Base-by-base conservation (phyloP, 2,888 invertebrate species). In the Caenorhabditis drosophilae region DNA sequence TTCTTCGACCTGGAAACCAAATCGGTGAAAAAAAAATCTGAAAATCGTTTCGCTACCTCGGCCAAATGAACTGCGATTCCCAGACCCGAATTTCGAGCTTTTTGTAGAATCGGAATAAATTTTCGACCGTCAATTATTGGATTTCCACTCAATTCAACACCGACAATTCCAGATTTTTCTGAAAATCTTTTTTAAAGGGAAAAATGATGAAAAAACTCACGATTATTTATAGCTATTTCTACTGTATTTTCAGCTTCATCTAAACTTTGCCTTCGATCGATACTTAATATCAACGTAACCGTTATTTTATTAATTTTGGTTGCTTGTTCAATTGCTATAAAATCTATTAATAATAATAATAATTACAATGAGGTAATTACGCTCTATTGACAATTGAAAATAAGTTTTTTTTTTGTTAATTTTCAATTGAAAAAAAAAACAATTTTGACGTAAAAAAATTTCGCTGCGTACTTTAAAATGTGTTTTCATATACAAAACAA, bases 111-210 rank as follows among this genome's bases (percentile, higher is more conserved):
- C 1, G 54, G 55, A 18, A 67, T 15, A 16, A 70, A 56, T 23
- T 64, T 62, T n/a, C 16, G 18, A 4, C 56, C 70, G 27, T 54
- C 52, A 1, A 54, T 3, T 0, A 46, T 26, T 2, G 71, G 71
- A 41, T 66, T 48, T 11, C 71, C 71, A 15, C 61, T 48, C 1
- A 71, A 26, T 27, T 68, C 71, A 4, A 71, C 36, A 15, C 66
- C 71, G 18, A 67, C 62, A 38, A 71, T 25, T 53, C 57, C 22
- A 12, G 23, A 9, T 3, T 23, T n/a, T 36, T 9, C 7, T 15
- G n/a, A 36, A 4, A 31, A 9, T 31, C 6, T 31, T 9, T 9
- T 31, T 31, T 9, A 36, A 36, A 36, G n/a, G 7, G 4, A n/a
- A 36, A n/a, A 36, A 36, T 12, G 7, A 4, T 36, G 4, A 9